Evolutionary conservation across 2,113 vertebrate species (phyloP), one percentile per base, ranked within the genome.

Genomic region (Rhagologus leucostigma): DNA sequence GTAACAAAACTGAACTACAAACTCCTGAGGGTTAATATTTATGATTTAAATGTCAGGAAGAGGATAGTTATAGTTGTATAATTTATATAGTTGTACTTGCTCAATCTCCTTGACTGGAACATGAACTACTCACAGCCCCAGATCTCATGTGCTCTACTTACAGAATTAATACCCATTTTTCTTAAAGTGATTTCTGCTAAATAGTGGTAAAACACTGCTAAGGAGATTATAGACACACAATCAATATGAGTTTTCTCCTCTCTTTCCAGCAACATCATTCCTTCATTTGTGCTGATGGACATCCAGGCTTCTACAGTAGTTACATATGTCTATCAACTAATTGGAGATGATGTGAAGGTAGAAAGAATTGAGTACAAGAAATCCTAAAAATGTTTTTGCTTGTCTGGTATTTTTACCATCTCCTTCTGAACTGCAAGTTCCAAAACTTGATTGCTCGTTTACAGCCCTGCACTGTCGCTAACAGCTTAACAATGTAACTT

Each of bases 321-420:
- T 88, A 99, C 99, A 39, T 99, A 99, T 5, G 99, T 99, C 63
- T 99, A 99, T 95, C 99, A 99, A 96, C 98, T 99, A 95, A 99
- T 99, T 86, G 99, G 99, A 42, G 99, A 99, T 70, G 99, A 99
- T 47, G 99, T 99, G 82, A 99, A 99, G 98, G 99, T 99, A 98
- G 99, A 99, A 98, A 98, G 99, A 97, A 99, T 99, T 14, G 99
- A 99, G 97, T 99, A 99, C 97, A 99, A 99, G 97, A 99, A 99
- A 65, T 99, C 99, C 44, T 99, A 98, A 99, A 86, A 93, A 37
- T 67, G 32, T 69, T 75, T 42, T 71, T 77, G 73, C 85, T 93
- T 79, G 87, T 80, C 64, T 95, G 85, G 91, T 97, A 80, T 78
- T 98, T 98, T 96, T 92, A 95, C 90, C 84, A 90, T 94, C 94